These are phyloP conservation scores for Margarornis squamiger DNA, from an alignment of 2,797 vertebrate genomes.

Conservation along the genomic window DNA sequence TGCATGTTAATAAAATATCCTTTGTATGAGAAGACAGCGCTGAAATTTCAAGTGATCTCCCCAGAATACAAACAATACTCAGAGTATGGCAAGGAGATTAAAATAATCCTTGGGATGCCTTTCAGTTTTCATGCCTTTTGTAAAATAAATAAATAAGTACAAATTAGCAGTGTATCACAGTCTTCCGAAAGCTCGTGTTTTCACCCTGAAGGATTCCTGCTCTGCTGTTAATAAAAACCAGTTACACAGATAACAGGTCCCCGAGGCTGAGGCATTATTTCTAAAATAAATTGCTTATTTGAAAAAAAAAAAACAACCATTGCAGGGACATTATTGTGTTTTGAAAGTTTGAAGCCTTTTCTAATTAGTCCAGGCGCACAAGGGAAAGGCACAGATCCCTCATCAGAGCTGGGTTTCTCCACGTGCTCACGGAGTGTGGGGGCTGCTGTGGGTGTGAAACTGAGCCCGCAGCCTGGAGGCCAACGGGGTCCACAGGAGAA, in stretches of 20 bases:
- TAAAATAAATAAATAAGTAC: constrained; percentile 25
- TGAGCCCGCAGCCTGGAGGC: neutral
- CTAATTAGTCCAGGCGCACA: neutral
- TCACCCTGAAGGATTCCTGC: neutral
- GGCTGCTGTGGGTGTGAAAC: neutral
- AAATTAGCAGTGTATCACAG: constrained; percentile 9
- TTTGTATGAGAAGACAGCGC: neutral
- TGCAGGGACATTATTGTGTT: neutral
- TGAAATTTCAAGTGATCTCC: constrained; percentile 38
- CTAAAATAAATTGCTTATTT: constrained; percentile 61
- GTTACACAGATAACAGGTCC: constrained; percentile 37
- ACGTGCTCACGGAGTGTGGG: neutral
- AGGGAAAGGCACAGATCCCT: neutral
- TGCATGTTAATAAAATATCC: constrained; percentile 38
- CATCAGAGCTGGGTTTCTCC: neutral
- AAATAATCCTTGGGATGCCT: constrained; percentile 31
- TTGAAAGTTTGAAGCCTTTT: constrained; percentile 15
- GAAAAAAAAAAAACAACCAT: neutral
- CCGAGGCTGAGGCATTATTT: constrained; percentile 10
- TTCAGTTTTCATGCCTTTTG: constrained; percentile 19
- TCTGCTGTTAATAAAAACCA: constrained; percentile 39
- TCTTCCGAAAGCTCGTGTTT: neutral
- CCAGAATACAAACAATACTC: constrained; percentile 30
- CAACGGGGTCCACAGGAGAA: neutral
- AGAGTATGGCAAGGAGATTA: constrained; percentile 32